phyloP scores from a whole-genome alignment of 2,113 vertebrate species.

The Arenaria interpres region DNA sequence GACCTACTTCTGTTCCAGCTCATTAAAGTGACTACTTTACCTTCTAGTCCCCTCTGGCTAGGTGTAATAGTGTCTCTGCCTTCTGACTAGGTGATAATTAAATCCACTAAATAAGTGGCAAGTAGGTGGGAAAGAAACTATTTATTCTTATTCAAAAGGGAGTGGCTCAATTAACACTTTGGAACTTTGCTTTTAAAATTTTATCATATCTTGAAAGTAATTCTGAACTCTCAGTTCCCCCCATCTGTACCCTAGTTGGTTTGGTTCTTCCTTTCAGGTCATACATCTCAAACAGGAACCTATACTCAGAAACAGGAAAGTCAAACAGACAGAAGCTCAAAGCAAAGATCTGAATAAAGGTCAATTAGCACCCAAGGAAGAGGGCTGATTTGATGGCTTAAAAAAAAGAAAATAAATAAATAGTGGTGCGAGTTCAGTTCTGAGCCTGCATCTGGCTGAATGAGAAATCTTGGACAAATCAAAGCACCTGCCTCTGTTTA shows the following conservation, averaged over 20 bases:
- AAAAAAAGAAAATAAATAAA: neutral
- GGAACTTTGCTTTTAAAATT: neutral
- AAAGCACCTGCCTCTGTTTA: neutral
- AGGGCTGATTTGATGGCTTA: neutral
- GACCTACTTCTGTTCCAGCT: slow-evolving; percentile 17
- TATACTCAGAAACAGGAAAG: neutral
- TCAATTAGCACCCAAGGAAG: neutral
- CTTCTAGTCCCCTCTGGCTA: slow-evolving; percentile 5
- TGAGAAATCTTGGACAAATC: neutral
- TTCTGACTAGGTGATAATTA: slow-evolving; percentile 65
- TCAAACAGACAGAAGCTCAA: neutral
- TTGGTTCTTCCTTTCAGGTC: neutral
- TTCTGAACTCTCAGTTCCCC: neutral
- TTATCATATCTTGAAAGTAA: neutral
- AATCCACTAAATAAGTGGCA: slow-evolving; percentile 28
- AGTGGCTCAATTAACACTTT: slow-evolving; percentile 62
- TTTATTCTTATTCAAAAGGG: slow-evolving; percentile 35
- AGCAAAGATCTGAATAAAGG: neutral
- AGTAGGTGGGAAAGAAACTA: slow-evolving; percentile 34
- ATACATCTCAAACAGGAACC: neutral
- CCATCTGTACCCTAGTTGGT: rapidly evolving
- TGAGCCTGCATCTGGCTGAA: neutral
- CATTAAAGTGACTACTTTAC: slow-evolving; percentile 17
- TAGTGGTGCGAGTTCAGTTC: neutral
- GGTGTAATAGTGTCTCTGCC: slow-evolving; percentile 51